Percentiles rank a stretch among this genome's conserved stretches.
These are phyloP conservation scores for Spilarctia lutea DNA, from an alignment of 2,888 invertebrate species.

Conservation along the genomic window DNA sequence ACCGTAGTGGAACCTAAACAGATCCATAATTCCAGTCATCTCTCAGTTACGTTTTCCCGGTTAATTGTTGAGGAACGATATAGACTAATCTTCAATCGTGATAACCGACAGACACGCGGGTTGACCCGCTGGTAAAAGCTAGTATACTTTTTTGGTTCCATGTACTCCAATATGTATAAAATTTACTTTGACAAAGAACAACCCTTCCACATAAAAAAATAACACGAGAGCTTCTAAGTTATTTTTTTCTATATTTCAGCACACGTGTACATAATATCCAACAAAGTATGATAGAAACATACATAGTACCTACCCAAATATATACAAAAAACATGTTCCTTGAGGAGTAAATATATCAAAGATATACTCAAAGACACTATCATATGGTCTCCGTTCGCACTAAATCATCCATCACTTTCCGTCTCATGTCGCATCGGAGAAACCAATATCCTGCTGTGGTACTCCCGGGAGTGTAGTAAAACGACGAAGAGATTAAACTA, in stretches of 20 bases:
- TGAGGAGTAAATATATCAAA: neutral
- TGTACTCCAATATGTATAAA: too few species aligned
- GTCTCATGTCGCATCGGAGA: constrained; percentile 19
- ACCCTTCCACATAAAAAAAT: neutral
- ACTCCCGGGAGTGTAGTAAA: constrained; percentile 17
- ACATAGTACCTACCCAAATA: neutral
- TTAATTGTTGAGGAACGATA: too few species aligned
- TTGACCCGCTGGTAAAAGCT: too few species aligned
- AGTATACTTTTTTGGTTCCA: too few species aligned
- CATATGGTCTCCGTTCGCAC: constrained; percentile 8
- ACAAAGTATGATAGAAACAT: neutral
- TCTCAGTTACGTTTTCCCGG: too few species aligned
- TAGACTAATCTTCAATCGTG: too few species aligned
- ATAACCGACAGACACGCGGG: too few species aligned
- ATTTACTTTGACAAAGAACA: too few species aligned
- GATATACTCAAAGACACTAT: constrained; percentile 7
- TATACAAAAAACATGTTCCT: neutral
- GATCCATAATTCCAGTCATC: too few species aligned
- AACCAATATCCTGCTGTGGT: constrained; percentile 25
- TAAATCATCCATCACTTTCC: constrained; percentile 28
- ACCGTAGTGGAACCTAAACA: too few species aligned
- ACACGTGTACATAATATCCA: neutral
- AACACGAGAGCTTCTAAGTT: too few species aligned
- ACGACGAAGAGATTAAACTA: constrained; percentile 17
- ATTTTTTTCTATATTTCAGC: neutral